Evolutionary conservation across 2,888 invertebrate genomes (phyloP).

Genomic region (Melieria omissa): DNA sequence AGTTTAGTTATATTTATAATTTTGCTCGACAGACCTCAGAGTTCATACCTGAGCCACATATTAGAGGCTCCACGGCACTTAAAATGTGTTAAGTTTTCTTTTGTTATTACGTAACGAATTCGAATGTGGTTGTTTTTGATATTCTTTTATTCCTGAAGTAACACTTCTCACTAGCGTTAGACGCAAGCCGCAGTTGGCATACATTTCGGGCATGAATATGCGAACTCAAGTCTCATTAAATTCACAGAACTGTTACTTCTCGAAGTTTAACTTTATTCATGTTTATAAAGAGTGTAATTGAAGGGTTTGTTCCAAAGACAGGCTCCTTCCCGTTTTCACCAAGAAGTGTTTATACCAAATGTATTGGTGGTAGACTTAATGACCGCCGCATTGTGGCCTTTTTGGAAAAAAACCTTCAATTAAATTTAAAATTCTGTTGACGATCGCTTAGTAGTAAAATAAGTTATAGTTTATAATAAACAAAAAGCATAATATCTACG

Average conservation of each 20-base stretch:
- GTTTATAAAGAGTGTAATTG: conserved; percentile 9
- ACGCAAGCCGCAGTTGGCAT: too few species aligned
- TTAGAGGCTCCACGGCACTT: background rate
- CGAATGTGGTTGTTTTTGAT: too few species aligned
- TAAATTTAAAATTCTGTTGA: background rate
- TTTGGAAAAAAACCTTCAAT: conserved; percentile 22
- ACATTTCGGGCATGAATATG: too few species aligned
- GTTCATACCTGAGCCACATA: conserved; percentile 25
- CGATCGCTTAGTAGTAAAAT: conserved; percentile 16
- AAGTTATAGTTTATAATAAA: conserved; percentile 24
- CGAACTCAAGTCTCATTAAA: too few species aligned
- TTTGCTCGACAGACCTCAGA: conserved; percentile 11
- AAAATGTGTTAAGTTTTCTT: conserved; percentile 10
- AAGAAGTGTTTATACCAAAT: background rate
- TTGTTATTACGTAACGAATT: conserved; percentile 18
- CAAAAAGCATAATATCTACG: conserved; percentile 36
- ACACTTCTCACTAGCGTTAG: too few species aligned
- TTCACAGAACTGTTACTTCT: too few species aligned
- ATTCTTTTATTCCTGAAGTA: too few species aligned
- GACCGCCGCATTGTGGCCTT: too few species aligned
- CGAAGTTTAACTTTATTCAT: too few species aligned
- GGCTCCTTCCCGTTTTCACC: background rate
- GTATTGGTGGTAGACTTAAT: background rate
- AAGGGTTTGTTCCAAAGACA: conserved; percentile 17
- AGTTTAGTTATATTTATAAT: background rate